phyloP scores from a whole-genome alignment of 2,888 invertebrate species.

The Rhagophthalmus giganteus region DNA sequence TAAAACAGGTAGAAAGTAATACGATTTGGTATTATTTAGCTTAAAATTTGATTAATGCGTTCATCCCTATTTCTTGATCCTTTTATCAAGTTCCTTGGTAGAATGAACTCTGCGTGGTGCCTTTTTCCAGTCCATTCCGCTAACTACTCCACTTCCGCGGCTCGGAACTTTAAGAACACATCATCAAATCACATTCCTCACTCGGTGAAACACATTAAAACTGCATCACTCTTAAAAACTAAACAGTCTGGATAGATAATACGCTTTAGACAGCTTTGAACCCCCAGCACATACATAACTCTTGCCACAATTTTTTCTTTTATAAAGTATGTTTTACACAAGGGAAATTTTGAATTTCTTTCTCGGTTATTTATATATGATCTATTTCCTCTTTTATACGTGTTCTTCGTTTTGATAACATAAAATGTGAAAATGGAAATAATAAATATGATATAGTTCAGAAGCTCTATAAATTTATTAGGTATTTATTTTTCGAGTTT shows the following conservation, averaged over 20 bases:
- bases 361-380: conserved; percentile 30
- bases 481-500: conserved; percentile 18
- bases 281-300: conserved; percentile 48
- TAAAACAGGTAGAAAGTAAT: background rate
- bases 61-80: conserved; percentile 25
- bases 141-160: conserved; percentile 42
- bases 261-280: conserved; percentile 45
- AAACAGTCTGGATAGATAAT: conserved; percentile 53
- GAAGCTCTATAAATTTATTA: conserved; percentile 17
- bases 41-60: conserved; percentile 24
- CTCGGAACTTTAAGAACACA: conserved; percentile 30
- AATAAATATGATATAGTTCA: conserved; percentile 23
- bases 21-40: background rate
- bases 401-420: conserved; percentile 30
- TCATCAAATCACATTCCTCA: conserved; percentile 39
- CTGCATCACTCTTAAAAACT: conserved; percentile 52
- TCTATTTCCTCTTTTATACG: conserved; percentile 29
- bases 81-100: conserved; percentile 34
- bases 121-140: conserved; percentile 43
- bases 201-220: conserved; percentile 49
- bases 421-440: conserved; percentile 26
- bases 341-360: conserved; percentile 40
- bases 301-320: conserved; percentile 36
- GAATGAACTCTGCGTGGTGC: conserved; percentile 34
- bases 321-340: conserved; percentile 39